phyloP scores from a whole-genome alignment of 1,140 invertebrate species.

The Drosophila pseudoobscura region DNA sequence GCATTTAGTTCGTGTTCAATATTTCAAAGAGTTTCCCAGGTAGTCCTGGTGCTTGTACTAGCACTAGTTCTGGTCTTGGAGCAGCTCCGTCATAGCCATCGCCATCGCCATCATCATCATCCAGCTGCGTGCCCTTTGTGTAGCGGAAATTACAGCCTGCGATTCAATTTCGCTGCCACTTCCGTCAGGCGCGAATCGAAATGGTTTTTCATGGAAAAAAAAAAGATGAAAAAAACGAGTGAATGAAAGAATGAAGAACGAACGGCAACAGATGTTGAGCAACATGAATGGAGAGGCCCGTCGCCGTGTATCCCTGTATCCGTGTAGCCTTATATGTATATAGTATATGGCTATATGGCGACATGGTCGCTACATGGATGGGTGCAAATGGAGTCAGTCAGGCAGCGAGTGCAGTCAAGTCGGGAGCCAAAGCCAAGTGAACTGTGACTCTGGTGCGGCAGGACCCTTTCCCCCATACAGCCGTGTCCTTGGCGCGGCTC shows the following conservation, averaged over 20 bases:
- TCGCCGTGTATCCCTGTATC: neutral
- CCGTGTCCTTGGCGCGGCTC: conserved; percentile 23
- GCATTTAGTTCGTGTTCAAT: conserved; percentile 61
- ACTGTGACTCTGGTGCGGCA: conserved; percentile 22
- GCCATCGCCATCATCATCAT: conserved; percentile 18
- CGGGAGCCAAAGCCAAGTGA: conserved; percentile 41
- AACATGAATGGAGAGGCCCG: conserved; percentile 30
- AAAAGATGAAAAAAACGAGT: neutral
- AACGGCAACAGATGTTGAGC: conserved; percentile 36
- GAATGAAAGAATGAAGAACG: conserved; percentile 3
- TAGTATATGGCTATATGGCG: conserved; percentile 16
- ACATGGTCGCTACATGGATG: conserved; percentile 13
- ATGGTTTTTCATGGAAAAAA: conserved; percentile 58
- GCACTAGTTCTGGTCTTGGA: neutral
- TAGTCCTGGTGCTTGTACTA: conserved; percentile 1
- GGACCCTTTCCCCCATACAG: neutral
- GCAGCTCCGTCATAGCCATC: conserved; percentile 4
- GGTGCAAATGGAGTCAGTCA: conserved; percentile 38
- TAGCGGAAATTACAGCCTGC: conserved; percentile 78
- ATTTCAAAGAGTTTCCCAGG: conserved; percentile 25
- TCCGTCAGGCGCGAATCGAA: conserved; percentile 72
- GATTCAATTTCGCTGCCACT: conserved; percentile 78
- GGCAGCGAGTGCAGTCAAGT: conserved; percentile 49
- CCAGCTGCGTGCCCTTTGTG: conserved; percentile 44
- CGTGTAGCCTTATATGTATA: neutral